These are phyloP conservation scores for Ennomos quercinarius DNA, from an alignment of 2,888 invertebrate species.

Conservation along the genomic window DNA sequence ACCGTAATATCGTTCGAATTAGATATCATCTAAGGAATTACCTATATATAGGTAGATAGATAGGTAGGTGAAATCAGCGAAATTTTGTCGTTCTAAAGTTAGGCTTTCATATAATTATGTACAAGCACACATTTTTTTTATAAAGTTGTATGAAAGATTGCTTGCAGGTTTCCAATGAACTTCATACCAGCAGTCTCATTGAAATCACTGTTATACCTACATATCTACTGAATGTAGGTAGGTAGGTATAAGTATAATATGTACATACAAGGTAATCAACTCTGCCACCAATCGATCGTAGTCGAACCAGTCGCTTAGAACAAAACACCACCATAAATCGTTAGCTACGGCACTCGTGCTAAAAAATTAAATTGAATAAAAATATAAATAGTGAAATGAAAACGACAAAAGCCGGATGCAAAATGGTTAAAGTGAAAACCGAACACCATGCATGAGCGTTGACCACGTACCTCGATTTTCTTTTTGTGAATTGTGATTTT, in stretches of 20 bases:
- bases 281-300: background rate
- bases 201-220: no score
- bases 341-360: constrained; percentile 2
- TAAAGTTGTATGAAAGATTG: no score
- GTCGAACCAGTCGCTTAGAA: constrained; percentile 7
- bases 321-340: constrained; percentile 12
- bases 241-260: background rate
- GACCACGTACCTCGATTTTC: constrained; percentile 81
- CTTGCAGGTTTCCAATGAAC: no score
- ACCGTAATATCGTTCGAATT: no score
- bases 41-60: no score
- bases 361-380: constrained; percentile 36
- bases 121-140: no score
- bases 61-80: no score
- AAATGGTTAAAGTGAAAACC: constrained; percentile 78
- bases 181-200: no score
- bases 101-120: no score
- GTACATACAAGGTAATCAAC: background rate
- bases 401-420: constrained; percentile 64
- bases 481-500: constrained; percentile 77
- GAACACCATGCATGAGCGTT: constrained; percentile 77
- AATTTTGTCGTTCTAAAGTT: no score
- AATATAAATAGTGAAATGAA: constrained; percentile 45
- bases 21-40: no score
- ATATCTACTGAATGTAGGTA: no score